Evolutionary conservation across 2,113 vertebrate genomes (phyloP).

Genomic region (Elanoides forficatus): DNA sequence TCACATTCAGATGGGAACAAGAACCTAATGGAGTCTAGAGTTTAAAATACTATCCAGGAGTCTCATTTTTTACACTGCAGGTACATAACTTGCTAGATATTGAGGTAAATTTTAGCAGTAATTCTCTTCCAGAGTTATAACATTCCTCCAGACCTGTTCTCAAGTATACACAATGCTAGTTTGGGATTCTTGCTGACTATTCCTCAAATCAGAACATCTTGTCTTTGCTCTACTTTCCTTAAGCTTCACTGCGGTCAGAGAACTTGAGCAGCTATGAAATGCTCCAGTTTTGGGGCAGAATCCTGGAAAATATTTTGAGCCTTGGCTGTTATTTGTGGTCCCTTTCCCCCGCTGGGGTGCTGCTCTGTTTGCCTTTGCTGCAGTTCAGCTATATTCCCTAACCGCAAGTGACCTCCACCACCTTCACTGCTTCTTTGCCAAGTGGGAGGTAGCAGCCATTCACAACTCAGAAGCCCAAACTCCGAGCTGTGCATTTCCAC

Average conservation of each 20-base stretch:
- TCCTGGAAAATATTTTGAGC: background rate
- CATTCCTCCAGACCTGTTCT: background rate
- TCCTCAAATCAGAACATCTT: background rate
- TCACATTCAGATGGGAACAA: background rate
- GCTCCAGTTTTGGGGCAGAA: background rate
- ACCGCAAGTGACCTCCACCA: background rate
- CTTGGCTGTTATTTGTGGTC: background rate
- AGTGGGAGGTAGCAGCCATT: background rate
- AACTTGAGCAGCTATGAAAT: background rate
- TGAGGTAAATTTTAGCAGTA: background rate
- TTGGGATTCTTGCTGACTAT: background rate
- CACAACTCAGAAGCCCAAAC: background rate
- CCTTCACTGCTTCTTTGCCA: background rate
- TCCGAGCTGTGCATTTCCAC: background rate
- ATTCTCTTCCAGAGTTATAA: background rate
- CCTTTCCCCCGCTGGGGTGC: accelerated
- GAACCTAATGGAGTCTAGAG: background rate
- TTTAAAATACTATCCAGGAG: background rate
- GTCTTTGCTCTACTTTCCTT: background rate
- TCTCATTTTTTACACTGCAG: background rate
- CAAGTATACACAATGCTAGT: background rate
- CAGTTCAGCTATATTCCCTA: background rate
- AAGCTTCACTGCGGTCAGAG: background rate
- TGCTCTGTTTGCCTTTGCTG: background rate
- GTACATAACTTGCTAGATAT: background rate